Percentiles rank a stretch among this genome's conserved stretches.
Evolutionary conservation across 2,113 vertebrate species (phyloP).

Genomic region (Zosterops japonicus): DNA sequence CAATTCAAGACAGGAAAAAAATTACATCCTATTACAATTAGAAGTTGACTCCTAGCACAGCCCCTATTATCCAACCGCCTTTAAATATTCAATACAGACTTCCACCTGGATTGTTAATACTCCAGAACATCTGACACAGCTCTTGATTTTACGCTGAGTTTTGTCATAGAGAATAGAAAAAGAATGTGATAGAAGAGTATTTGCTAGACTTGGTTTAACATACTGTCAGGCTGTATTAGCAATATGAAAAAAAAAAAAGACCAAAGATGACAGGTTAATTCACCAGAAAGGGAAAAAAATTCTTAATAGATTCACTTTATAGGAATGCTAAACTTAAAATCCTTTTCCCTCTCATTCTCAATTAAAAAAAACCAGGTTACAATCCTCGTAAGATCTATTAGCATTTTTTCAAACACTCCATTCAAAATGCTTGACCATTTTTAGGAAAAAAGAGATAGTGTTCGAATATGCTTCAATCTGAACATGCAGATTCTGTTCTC

Average conservation of each 20-base stretch:
- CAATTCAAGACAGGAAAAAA: background rate
- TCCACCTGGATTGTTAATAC: background rate
- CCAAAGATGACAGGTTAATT: background rate
- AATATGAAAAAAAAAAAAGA: background rate
- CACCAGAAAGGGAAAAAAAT: background rate
- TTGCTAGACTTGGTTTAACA: background rate
- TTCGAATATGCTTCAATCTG: background rate
- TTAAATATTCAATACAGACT: background rate
- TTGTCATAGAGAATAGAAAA: background rate
- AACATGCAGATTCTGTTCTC: background rate
- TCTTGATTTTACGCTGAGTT: background rate
- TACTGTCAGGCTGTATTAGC: background rate
- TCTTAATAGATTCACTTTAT: background rate
- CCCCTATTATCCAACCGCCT: background rate
- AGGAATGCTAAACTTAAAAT: background rate
- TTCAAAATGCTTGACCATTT: background rate
- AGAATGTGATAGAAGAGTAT: background rate
- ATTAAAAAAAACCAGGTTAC: background rate
- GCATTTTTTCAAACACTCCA: background rate
- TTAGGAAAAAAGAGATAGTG: background rate
- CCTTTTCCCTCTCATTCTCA: accelerated
- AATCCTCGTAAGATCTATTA: background rate
- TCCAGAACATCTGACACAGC: background rate
- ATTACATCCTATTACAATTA: background rate
- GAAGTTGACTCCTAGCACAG: background rate